phyloP scores from a whole-genome alignment of 1,140 invertebrate genomes.

The Drosophila triauraria region DNA sequence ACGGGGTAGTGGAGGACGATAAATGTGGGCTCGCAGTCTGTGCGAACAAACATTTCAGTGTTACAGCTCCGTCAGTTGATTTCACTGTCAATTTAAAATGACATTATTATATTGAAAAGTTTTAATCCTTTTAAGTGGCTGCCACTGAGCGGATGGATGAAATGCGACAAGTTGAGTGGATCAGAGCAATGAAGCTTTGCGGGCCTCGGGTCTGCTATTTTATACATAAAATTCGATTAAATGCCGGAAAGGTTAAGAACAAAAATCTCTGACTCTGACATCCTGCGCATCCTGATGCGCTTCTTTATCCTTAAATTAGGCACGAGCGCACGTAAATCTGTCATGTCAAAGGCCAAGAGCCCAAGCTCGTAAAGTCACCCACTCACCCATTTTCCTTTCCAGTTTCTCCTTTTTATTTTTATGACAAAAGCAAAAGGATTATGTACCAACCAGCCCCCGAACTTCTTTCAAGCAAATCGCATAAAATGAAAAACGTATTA shows the following conservation, averaged over 20 bases:
- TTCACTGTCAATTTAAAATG: conserved; percentile 77
- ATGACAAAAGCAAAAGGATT: conserved; percentile 60
- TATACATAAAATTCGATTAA: conserved; percentile 82
- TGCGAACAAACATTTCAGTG: conserved; percentile 49
- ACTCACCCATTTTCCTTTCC: conserved; percentile 13
- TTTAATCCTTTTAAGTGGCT: conserved; percentile 81
- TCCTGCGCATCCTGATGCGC: conserved; percentile 55
- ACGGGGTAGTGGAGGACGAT: neutral
- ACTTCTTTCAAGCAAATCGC: conserved; percentile 63
- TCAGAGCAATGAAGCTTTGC: conserved; percentile 36
- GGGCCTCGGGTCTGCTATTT: conserved; percentile 47
- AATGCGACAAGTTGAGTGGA: conserved; percentile 50
- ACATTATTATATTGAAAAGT: conserved; percentile 78
- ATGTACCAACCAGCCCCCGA: conserved; percentile 25
- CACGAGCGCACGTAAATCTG: conserved; percentile 81
- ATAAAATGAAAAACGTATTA: conserved; percentile 81
- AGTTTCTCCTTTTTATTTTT: conserved; percentile 39
- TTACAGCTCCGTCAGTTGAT: conserved; percentile 56
- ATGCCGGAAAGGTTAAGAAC: conserved; percentile 75
- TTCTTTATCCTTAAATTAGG: conserved; percentile 79
- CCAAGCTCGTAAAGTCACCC: conserved; percentile 65
- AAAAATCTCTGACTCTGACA: conserved; percentile 52
- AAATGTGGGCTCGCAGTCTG: neutral
- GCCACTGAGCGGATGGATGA: conserved; percentile 54
- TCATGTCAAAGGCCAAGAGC: conserved; percentile 73